Evolutionary conservation across 92 coral and sea anemone genomes (phyloP).

Genomic region (Bergia sp.): DNA sequence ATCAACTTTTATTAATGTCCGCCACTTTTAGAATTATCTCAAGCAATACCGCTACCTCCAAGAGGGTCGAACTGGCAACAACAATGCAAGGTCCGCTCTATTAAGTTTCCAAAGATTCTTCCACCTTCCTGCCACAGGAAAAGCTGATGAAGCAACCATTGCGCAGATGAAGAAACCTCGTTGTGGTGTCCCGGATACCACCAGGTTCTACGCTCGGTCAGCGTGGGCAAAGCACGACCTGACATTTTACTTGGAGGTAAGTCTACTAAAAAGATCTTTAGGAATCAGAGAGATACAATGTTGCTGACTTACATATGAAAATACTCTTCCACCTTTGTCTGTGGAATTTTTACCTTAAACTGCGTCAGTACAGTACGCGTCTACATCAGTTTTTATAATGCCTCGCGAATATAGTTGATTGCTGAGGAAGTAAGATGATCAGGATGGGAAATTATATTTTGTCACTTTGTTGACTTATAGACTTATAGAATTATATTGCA

Average conservation of each 20-base stretch:
- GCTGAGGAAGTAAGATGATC: no score
- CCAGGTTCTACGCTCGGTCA: slow-evolving; percentile 20
- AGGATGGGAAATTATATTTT: no score
- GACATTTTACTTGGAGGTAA: background rate
- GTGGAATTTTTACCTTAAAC: no score
- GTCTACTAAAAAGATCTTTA: no score
- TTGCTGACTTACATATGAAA: no score
- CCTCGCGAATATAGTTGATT: no score
- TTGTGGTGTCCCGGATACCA: slow-evolving; percentile 67
- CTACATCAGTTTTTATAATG: no score
- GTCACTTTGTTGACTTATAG: no score
- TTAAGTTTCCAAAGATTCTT: slow-evolving; percentile 49
- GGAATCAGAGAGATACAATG: no score
- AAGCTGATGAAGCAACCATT: slow-evolving; percentile 54
- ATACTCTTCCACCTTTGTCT: no score
- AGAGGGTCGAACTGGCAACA: slow-evolving; percentile 61
- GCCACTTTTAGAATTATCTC: slow-evolving; percentile 42
- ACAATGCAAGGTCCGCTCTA: slow-evolving; percentile 52
- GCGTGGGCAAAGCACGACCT: background rate
- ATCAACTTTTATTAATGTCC: background rate
- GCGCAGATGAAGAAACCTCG: slow-evolving; percentile 55
- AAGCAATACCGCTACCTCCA: slow-evolving; percentile 60
- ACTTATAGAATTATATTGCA: no score
- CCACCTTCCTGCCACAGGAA: slow-evolving; percentile 57
- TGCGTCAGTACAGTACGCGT: no score